Evolutionary conservation across 2,797 vertebrate genomes (phyloP).

Genomic region (Poecilia picta): DNA sequence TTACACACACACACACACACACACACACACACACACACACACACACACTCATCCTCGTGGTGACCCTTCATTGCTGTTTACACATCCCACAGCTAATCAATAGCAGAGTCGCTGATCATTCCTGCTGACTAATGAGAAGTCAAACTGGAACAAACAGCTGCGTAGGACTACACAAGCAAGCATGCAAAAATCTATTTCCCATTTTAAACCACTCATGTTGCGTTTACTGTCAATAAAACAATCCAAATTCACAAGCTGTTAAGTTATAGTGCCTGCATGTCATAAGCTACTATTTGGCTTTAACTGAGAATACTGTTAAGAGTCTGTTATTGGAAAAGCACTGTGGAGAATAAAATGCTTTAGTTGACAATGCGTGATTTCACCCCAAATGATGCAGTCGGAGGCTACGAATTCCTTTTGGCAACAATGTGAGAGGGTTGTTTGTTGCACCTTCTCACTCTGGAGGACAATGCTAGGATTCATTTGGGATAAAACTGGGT

Average conservation of each 20-base stretch:
- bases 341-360: not conserved
- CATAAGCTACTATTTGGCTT: not conserved
- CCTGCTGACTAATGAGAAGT: constrained; percentile 7
- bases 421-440: constrained; percentile 9
- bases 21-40: not conserved
- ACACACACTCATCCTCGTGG: not conserved
- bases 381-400: not conserved
- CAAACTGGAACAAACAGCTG: not conserved
- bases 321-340: constrained; percentile 1
- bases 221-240: not conserved
- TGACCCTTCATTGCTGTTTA: constrained; percentile 7
- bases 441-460: constrained; percentile 6
- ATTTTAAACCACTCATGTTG: not conserved
- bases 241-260: not conserved
- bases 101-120: constrained; percentile 3
- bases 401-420: constrained; percentile 12
- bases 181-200: constrained; percentile 3
- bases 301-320: not conserved
- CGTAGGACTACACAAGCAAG: not conserved
- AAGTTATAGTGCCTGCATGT: not conserved
- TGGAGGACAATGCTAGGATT: constrained; percentile 9
- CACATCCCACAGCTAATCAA: constrained; percentile 3
- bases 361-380: constrained; percentile 14
- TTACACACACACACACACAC: not conserved
- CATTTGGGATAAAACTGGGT: not conserved